A percentile compares a stretch with the other conserved stretches of the same genome.
Evolutionary conservation across 1,140 invertebrate genomes (phyloP).

Genomic region (Lordiphosa collinella): DNA sequence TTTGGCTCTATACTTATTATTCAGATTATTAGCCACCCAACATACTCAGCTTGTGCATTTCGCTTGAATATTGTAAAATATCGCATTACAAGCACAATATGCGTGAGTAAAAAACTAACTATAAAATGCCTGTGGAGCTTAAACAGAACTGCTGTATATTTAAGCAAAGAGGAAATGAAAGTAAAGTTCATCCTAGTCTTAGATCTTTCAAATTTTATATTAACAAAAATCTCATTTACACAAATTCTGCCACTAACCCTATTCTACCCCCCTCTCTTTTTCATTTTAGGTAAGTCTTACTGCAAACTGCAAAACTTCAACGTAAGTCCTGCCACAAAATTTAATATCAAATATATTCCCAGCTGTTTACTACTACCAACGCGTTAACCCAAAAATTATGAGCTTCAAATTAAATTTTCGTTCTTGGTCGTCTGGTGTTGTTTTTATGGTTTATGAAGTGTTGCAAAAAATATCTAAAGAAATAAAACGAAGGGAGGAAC

Average conservation of each 20-base stretch:
- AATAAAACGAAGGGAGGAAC: constrained; percentile 24
- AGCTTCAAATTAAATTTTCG: constrained; percentile 67
- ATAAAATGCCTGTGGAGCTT: too few species aligned
- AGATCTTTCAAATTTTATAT: too few species aligned
- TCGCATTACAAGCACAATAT: too few species aligned
- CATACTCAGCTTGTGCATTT: too few species aligned
- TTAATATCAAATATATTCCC: constrained; percentile 21
- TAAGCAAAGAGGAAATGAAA: too few species aligned
- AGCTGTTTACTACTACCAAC: constrained; percentile 15
- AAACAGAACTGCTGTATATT: too few species aligned
- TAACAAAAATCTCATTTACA: too few species aligned
- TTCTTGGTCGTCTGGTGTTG: constrained; percentile 31
- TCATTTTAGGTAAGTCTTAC: constrained; percentile 9
- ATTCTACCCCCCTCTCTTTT: background rate
- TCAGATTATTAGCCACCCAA: too few species aligned
- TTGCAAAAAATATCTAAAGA: constrained; percentile 58
- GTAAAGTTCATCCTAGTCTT: too few species aligned
- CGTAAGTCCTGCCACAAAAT: constrained; percentile 5
- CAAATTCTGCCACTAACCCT: background rate
- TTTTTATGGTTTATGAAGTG: constrained; percentile 75
- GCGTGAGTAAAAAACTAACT: too few species aligned
- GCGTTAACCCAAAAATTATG: constrained; percentile 56
- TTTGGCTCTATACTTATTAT: too few species aligned
- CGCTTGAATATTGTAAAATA: too few species aligned
- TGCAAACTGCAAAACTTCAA: background rate